Evolutionary conservation across 2,113 vertebrate genomes (phyloP), one percentile per base, ranked within the genome.

Genomic region (Lepisosteus osseus): DNA sequence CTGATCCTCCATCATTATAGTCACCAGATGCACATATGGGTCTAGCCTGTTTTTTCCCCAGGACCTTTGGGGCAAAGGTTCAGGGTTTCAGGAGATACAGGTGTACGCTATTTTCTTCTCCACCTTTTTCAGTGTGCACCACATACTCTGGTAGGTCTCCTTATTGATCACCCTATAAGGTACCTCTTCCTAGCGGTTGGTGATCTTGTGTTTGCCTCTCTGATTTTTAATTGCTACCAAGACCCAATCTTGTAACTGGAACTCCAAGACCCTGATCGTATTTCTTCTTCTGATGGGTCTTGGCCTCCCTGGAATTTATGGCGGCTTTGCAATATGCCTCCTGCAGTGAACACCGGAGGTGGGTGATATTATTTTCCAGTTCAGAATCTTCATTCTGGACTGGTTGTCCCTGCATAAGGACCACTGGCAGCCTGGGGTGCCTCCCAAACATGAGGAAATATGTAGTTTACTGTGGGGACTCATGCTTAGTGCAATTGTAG

Each of bases 401-500:
- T 15, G 3, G 5, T 13, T 5, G 6, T 13, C n/a, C n/a, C 13
- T 13, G 57, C 57, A 59, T 59, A n/a, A 59, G 9, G 57, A 5
- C 57, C 2, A 59, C 14, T 4, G 57, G 12, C 57, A 59, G 14
- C 8, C 57, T 59, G 57, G 57, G 57, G 14, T 59, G 57, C 57
- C 57, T 59, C 14, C 57, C 69, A 15, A 71, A 71, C 41, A 62
- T 54, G 12, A 72, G 15, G 3, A 65, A 55, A 17, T 54, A 72
- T 54, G 61, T 43, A 7, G 61, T 54, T 7, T 65, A 64, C 15
- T 63, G 61, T 65, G 61, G 64, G 62, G 14, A 65, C 6, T 72
- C 70, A 41, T 72, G 47, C 29, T 61, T 41, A 8, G 70, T 42
- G 12, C 61, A 65, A 41, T 63, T 65, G 13, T 72, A 72, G 57